Evolutionary conservation across 35 echinoderm and acorn worm species (phyloP).

Genomic region (Lytechinus pictus): DNA sequence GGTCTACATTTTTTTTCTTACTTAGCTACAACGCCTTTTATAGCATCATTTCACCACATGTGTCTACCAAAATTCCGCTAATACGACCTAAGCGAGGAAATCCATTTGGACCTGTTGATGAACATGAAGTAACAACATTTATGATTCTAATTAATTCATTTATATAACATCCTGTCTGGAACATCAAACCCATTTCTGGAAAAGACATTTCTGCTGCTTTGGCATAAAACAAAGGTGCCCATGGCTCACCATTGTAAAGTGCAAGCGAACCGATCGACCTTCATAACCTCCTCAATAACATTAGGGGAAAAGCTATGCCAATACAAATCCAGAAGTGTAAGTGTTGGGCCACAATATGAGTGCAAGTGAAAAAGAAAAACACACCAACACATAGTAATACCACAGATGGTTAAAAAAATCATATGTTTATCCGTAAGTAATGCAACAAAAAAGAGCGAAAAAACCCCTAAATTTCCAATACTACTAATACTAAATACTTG

Average conservation of each 20-base stretch:
- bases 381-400: no score
- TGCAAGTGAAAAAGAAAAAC: no score
- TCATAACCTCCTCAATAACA: background rate
- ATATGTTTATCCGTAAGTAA: no score
- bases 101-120: background rate
- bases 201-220: background rate
- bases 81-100: background rate
- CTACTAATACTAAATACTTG: no score
- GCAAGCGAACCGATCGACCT: background rate
- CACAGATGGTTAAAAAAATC: no score
- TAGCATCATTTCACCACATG: background rate
- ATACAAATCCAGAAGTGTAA: background rate
- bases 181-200: background rate
- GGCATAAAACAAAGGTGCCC: background rate
- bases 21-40: background rate
- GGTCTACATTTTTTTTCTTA: background rate
- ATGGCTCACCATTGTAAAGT: background rate
- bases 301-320: background rate
- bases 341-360: no score
- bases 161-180: background rate
- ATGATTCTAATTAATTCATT: constrained; percentile 15
- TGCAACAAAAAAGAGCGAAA: no score
- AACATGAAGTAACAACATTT: background rate
- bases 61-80: background rate
- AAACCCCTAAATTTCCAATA: no score